Percentiles rank a stretch among this genome's conserved stretches.
phyloP scores from a whole-genome alignment of 2,888 invertebrate species.

The Chaetoderma sp. region DNA sequence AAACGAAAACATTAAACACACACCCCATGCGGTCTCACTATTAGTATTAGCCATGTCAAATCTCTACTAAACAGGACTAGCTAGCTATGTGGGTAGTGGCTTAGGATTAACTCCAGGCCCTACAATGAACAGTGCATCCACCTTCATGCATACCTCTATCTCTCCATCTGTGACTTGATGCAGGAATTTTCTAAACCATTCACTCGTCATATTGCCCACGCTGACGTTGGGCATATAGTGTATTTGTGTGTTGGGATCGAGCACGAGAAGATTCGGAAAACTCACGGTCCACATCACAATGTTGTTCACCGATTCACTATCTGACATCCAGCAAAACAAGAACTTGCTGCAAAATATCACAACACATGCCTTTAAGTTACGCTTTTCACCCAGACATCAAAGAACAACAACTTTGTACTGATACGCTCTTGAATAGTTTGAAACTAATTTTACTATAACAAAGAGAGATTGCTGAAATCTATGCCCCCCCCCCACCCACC shows the following conservation, averaged over 20 bases:
- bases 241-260: conserved; percentile 92
- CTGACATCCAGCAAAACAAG: conserved; percentile 97
- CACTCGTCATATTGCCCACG: conserved; percentile 75
- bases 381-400: too few relatives aligned
- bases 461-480: too few relatives aligned
- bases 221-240: conserved; percentile 89
- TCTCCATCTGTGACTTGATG: conserved; percentile 83
- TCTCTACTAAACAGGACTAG: too few relatives aligned
- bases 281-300: conserved; percentile 87
- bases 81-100: too few relatives aligned
- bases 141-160: conserved; percentile 75
- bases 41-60: background rate
- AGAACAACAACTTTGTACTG: too few relatives aligned
- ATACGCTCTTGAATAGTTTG: too few relatives aligned
- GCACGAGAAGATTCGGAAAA: conserved; percentile 87
- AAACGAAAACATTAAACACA: too few relatives aligned
- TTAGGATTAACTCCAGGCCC: too few relatives aligned
- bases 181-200: conserved; percentile 81
- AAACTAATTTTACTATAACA: background rate
- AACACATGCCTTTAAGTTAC: background rate
- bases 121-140: background rate
- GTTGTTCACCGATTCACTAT: conserved; percentile 89
- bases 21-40: background rate
- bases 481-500: too few relatives aligned
- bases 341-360: conserved; percentile 73